Evolutionary conservation across 1,140 invertebrate species (phyloP).

Genomic region (Hestina assimilis): DNA sequence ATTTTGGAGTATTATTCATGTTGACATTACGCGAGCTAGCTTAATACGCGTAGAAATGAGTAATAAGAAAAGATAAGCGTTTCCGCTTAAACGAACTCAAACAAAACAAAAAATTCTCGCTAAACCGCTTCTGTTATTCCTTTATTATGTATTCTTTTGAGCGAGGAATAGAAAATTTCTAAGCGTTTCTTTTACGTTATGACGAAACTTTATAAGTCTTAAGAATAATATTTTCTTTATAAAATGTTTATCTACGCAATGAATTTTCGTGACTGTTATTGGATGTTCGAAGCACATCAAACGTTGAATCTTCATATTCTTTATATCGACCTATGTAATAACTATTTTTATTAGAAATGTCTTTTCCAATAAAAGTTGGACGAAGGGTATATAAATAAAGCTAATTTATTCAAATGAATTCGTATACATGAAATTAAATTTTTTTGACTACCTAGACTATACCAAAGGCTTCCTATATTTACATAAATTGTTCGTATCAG

Average conservation of each 20-base stretch:
- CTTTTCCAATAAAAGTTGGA: too few relatives aligned
- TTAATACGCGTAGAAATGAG: not conserved
- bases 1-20: not conserved
- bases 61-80: not conserved
- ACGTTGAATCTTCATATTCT: not conserved
- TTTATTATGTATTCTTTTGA: not conserved
- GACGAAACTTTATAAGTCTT: not conserved
- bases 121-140: not conserved
- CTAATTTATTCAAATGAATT: too few relatives aligned
- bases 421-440: too few relatives aligned
- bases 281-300: constrained; percentile 3
- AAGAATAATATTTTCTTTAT: constrained; percentile 4
- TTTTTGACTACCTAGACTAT: too few relatives aligned
- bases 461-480: too few relatives aligned
- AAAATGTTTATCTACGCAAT: constrained; percentile 5
- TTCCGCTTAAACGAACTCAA: not conserved
- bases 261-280: constrained; percentile 5
- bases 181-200: not conserved
- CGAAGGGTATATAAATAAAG: too few relatives aligned
- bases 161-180: too few relatives aligned
- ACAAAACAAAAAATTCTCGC: not conserved
- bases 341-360: not conserved
- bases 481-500: too few relatives aligned
- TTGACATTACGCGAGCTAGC: not conserved
- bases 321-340: not conserved